Evolutionary conservation across 1,140 invertebrate genomes (phyloP).

Genomic region (Zaprionus ghesquierei): DNA sequence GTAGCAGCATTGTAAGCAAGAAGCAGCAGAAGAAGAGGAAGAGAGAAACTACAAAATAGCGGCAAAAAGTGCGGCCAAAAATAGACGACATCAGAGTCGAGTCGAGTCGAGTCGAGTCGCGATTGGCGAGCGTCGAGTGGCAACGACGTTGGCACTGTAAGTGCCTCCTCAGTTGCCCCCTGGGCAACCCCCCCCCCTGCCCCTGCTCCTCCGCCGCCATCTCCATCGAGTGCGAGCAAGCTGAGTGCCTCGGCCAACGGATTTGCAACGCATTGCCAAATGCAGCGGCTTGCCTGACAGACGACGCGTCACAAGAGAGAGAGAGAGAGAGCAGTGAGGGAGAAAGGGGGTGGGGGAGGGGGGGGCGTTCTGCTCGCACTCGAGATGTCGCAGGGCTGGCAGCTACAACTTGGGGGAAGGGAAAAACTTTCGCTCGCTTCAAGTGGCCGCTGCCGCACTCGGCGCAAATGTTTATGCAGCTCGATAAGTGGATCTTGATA

Average conservation of each 20-base stretch:
- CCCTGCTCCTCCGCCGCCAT: background rate
- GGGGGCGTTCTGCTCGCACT: constrained; percentile 35
- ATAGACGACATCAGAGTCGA: constrained; percentile 55
- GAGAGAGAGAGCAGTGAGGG: background rate
- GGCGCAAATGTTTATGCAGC: constrained; percentile 31
- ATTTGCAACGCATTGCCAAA: constrained; percentile 63
- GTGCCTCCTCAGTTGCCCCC: constrained; percentile 43
- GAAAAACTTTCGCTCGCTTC: constrained; percentile 38
- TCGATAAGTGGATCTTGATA: constrained; percentile 29
- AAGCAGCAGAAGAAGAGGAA: background rate
- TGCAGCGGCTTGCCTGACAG: constrained; percentile 55
- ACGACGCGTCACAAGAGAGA: background rate
- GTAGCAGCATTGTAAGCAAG: constrained; percentile 58
- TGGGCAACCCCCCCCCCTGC: background rate
- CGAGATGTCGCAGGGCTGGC: constrained; percentile 70
- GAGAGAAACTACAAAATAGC: constrained; percentile 36
- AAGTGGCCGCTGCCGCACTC: constrained; percentile 9
- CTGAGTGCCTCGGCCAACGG: constrained; percentile 30
- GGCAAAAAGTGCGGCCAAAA: constrained; percentile 61
- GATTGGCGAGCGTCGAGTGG: constrained; percentile 43
- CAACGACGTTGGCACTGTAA: constrained; percentile 64
- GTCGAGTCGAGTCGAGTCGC: constrained; percentile 8
- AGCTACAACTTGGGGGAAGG: constrained; percentile 38
- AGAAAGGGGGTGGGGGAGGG: background rate
- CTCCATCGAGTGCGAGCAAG: constrained; percentile 7